Evolutionary conservation across 2,888 invertebrate genomes (phyloP).

Genomic region (Clitarchus hookeri): DNA sequence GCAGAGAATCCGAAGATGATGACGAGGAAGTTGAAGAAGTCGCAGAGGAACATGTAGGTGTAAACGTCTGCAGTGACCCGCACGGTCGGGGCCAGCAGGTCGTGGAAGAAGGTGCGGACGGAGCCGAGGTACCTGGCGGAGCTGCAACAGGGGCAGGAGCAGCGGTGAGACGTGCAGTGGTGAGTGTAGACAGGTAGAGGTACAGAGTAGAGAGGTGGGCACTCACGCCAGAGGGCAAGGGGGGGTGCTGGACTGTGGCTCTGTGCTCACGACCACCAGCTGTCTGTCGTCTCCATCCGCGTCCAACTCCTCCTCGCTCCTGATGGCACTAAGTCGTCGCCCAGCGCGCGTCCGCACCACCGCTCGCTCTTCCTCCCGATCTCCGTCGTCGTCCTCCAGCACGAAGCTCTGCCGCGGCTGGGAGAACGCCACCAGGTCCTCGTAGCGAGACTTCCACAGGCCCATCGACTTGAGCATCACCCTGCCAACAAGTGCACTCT

Average conservation of each 20-base stretch:
- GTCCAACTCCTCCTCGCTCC: not conserved
- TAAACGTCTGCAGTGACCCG: slow-evolving; percentile 92
- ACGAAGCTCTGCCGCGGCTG: slow-evolving; percentile 32
- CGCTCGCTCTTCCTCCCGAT: not conserved
- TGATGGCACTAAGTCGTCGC: slow-evolving; percentile 29
- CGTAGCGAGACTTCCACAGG: slow-evolving; percentile 74
- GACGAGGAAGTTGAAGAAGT: slow-evolving; percentile 96
- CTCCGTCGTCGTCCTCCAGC: slow-evolving; percentile 24
- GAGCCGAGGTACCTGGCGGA: slow-evolving; percentile 73
- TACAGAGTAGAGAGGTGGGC: not conserved
- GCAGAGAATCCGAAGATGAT: slow-evolving; percentile 95
- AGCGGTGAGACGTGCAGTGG: not conserved
- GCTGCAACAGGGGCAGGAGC: slow-evolving; percentile 54
- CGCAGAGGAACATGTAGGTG: slow-evolving; percentile 97
- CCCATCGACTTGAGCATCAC: slow-evolving; percentile 94
- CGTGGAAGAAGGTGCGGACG: slow-evolving; percentile 74
- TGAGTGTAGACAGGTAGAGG: not conserved
- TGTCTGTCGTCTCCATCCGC: not conserved
- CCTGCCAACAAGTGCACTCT: slow-evolving; percentile 55
- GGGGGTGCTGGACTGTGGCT: not conserved
- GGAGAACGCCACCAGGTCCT: slow-evolving; percentile 35
- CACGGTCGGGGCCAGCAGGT: slow-evolving; percentile 75
- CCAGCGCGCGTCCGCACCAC: slow-evolving; percentile 30
- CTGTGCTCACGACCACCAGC: not conserved
- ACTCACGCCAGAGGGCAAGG: slow-evolving; percentile 6